These are phyloP conservation scores for Acronicta aceris DNA, from an alignment of 2,888 invertebrate genomes.

Conservation along the genomic window DNA sequence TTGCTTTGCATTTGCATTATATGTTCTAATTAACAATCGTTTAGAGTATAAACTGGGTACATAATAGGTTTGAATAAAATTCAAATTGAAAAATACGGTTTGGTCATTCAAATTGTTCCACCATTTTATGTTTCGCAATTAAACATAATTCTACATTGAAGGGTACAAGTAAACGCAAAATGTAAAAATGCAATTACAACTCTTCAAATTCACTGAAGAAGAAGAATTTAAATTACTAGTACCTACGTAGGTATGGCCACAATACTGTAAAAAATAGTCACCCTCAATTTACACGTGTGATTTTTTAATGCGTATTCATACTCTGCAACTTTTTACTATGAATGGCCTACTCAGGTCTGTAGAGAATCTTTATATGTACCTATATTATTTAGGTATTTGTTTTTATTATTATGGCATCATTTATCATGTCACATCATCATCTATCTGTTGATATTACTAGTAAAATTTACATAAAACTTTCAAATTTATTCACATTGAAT, in stretches of 20 bases:
- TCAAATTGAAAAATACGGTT: constrained; percentile 4
- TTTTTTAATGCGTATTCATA: constrained; percentile 35
- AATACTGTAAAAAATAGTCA: background rate
- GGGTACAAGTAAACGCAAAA: background rate
- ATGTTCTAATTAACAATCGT: background rate
- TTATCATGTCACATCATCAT: too few relatives aligned
- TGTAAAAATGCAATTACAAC: background rate
- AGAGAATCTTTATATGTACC: background rate
- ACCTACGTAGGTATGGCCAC: background rate
- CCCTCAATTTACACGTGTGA: constrained; percentile 40
- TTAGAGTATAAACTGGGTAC: background rate
- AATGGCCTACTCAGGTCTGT: background rate
- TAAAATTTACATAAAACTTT: too few relatives aligned
- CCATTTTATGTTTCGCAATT: constrained; percentile 68
- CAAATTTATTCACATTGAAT: too few relatives aligned
- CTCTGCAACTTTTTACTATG: background rate
- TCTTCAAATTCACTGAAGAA: background rate
- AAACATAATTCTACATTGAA: constrained; percentile 8
- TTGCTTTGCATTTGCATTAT: background rate
- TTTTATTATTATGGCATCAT: too few relatives aligned
- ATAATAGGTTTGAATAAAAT: too few relatives aligned
- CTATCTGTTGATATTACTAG: too few relatives aligned
- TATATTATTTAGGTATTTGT: background rate
- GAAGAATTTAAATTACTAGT: background rate
- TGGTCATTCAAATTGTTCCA: constrained; percentile 45